phyloP scores from a whole-genome alignment of 2,797 vertebrate species.

The Gambusia yucatana region DNA sequence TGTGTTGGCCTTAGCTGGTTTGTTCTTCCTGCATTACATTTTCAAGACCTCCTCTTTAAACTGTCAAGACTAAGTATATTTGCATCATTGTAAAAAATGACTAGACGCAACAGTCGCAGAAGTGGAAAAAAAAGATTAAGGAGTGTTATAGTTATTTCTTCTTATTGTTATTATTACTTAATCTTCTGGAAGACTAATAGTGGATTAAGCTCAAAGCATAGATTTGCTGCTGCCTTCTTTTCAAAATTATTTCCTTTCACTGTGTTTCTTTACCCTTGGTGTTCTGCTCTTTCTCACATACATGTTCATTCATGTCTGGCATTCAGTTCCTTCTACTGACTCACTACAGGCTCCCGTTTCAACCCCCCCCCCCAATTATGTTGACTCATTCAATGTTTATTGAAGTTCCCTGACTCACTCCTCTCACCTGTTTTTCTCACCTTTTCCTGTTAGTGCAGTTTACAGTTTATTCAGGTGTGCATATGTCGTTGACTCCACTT shows the following conservation, averaged over 20 bases:
- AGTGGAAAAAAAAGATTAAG: not conserved
- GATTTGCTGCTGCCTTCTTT: not conserved
- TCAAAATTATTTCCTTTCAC: not conserved
- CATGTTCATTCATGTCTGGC: conserved; percentile 41
- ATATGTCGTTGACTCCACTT: conserved; percentile 6
- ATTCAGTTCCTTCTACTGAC: conserved; percentile 35
- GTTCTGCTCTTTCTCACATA: conserved; percentile 1
- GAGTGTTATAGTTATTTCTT: not conserved
- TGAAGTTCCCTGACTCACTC: conserved; percentile 27
- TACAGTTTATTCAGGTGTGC: not conserved
- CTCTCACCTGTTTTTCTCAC: conserved; percentile 19
- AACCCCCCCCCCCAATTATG: conserved; percentile 27
- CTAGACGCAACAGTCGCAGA: not conserved
- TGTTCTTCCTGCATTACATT: conserved; percentile 9
- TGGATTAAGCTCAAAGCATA: not conserved
- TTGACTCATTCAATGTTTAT: conserved; percentile 33
- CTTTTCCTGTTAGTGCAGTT: not conserved
- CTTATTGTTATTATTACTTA: not conserved
- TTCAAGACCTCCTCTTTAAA: conserved; percentile 10
- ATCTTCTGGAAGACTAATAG: not conserved
- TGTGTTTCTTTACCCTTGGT: not conserved
- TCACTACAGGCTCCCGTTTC: conserved; percentile 12
- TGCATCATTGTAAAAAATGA: not conserved
- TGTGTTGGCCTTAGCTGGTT: not conserved
- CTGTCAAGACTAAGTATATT: not conserved